phyloP scores from a whole-genome alignment of 1,140 invertebrate genomes.

The Drosophila mayri region DNA sequence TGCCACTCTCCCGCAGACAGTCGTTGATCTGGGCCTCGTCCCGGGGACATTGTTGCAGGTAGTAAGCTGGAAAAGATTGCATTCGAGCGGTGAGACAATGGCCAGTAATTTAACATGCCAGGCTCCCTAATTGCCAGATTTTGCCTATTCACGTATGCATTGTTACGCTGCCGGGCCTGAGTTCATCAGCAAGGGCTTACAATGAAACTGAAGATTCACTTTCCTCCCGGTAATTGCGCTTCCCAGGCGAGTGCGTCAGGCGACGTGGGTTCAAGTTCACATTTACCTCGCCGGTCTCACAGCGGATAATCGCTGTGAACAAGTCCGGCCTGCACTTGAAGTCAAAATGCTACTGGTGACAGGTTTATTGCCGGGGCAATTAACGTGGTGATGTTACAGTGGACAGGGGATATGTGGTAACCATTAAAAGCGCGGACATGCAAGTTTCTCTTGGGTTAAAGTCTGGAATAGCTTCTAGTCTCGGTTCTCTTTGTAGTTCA shows the following conservation, averaged over 20 bases:
- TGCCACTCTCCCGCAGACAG: slow-evolving; percentile 90
- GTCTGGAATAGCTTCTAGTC: background rate
- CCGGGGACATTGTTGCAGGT: slow-evolving; percentile 89
- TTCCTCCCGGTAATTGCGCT: slow-evolving; percentile 37
- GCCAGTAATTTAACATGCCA: slow-evolving; percentile 9
- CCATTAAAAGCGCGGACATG: background rate
- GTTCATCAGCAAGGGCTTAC: slow-evolving; percentile 10
- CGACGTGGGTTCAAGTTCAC: slow-evolving; percentile 65
- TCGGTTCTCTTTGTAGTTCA: background rate
- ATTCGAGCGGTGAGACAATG: slow-evolving; percentile 16
- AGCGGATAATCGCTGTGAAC: slow-evolving; percentile 37
- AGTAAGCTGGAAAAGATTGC: slow-evolving; percentile 86
- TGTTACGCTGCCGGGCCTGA: slow-evolving; percentile 12
- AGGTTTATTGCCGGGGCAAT: slow-evolving; percentile 53
- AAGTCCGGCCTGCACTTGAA: slow-evolving; percentile 24
- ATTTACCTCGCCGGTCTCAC: slow-evolving; percentile 28
- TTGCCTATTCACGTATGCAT: slow-evolving; percentile 32
- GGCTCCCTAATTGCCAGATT: slow-evolving; percentile 30
- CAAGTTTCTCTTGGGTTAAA: background rate
- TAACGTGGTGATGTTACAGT: slow-evolving; percentile 5
- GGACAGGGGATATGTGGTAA: slow-evolving; percentile 6
- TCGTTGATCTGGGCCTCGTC: slow-evolving; percentile 89
- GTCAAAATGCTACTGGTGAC: slow-evolving; percentile 32
- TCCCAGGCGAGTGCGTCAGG: slow-evolving; percentile 48
- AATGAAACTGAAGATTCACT: slow-evolving; percentile 32